phyloP scores from a whole-genome alignment of 2,888 invertebrate genomes.

The Ditula angustiorana region DNA sequence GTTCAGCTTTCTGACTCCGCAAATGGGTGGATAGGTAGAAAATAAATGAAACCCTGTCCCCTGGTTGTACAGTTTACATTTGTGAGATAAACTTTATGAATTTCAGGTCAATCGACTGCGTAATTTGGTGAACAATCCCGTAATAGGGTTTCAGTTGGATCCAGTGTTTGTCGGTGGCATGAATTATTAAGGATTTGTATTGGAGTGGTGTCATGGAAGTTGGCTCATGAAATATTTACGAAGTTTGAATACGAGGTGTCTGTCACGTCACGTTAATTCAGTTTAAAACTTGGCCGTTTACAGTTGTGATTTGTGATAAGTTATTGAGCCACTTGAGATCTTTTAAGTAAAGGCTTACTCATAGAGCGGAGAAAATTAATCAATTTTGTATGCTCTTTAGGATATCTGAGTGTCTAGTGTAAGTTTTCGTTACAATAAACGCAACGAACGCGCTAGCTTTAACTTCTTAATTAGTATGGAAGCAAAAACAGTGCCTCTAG shows the following conservation, averaged over 20 bases:
- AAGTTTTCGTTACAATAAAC: no score
- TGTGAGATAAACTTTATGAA: neutral
- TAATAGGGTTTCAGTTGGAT: constrained; percentile 24
- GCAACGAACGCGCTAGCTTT: no score
- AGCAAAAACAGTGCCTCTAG: no score
- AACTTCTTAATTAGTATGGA: no score
- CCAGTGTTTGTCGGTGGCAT: constrained; percentile 12
- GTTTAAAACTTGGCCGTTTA: neutral
- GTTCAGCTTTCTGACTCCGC: neutral
- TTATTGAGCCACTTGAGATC: no score
- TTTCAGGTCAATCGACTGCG: neutral
- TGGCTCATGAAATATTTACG: constrained; percentile 15
- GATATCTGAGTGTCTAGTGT: no score
- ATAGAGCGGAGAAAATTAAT: no score
- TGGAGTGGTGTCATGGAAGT: constrained; percentile 15
- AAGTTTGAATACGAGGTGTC: neutral
- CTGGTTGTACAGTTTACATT: neutral
- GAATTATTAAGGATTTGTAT: constrained; percentile 26
- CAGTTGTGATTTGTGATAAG: neutral
- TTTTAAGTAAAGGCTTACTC: no score
- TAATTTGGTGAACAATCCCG: constrained; percentile 5
- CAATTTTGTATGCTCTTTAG: no score
- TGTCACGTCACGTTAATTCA: neutral
- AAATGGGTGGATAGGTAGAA: neutral
- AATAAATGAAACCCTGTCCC: neutral